Percentiles rank a stretch among this genome's conserved stretches.
Conservation (phyloP, 2,113 vertebrate genomes). For the Ciconia boyciana region DNA sequence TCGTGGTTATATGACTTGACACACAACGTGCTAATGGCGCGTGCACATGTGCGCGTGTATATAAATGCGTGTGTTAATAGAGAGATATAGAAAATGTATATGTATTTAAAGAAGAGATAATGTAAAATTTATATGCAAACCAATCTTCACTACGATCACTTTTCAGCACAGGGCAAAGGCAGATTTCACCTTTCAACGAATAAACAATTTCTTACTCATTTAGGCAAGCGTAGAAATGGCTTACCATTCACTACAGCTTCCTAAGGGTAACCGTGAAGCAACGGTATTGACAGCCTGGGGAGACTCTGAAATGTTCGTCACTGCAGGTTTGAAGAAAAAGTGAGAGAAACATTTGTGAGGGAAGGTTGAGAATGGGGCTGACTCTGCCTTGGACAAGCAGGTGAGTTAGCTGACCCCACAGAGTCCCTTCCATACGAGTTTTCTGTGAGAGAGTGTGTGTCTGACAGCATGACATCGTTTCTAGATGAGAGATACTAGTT, state of each 20-base stretch:
- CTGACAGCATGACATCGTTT: not conserved
- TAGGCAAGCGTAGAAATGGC: not conserved
- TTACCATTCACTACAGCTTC: not conserved
- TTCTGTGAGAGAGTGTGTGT: not conserved
- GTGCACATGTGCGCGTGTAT: fast-evolving
- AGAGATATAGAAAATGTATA: no score
- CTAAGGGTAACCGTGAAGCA: not conserved
- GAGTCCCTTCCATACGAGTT: no score
- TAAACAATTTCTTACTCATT: not conserved
- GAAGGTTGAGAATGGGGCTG: not conserved
- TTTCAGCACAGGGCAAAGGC: not conserved
- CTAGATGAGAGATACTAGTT: not conserved
- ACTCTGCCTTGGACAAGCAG: not conserved
- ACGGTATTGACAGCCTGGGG: no score
- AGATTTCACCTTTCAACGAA: not conserved
- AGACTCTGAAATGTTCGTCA: not conserved
- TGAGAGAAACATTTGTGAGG: not conserved
- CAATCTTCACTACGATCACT: not conserved
- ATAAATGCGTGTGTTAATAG: not conserved
- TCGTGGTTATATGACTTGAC: fast-evolving
- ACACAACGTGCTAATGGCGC: fast-evolving
- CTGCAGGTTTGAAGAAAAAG: not conserved
- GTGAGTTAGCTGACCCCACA: not conserved
- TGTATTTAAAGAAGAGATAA: not conserved
- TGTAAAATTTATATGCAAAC: not conserved